Percentiles rank a stretch among this genome's conserved stretches.
Conservation (phyloP, 2,797 vertebrate species). For the Cheirogaleus major region DNA sequence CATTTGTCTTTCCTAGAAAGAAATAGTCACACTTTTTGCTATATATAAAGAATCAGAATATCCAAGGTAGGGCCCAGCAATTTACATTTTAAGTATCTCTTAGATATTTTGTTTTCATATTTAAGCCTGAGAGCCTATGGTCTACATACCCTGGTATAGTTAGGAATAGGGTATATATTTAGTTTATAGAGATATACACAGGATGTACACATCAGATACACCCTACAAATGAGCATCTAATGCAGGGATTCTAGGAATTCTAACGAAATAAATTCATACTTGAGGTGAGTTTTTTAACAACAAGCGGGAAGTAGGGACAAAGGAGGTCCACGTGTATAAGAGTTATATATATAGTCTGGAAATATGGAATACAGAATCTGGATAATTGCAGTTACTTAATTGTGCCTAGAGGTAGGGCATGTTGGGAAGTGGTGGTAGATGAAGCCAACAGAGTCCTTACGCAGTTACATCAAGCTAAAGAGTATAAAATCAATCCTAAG, state of each 20-base stretch:
- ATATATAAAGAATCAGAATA: neutral
- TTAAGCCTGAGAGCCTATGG: neutral
- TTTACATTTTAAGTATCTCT: neutral
- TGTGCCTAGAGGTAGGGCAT: neutral
- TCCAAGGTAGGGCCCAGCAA: neutral
- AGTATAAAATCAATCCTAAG: neutral
- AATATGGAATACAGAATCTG: neutral
- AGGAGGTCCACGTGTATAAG: neutral
- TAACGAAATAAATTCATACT: neutral
- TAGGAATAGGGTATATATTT: accelerated
- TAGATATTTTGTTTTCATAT: neutral
- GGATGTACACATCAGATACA: accelerated
- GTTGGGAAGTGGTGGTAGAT: neutral
- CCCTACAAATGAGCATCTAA: neutral
- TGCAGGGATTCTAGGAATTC: neutral
- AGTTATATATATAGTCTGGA: neutral
- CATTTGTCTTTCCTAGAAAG: neutral
- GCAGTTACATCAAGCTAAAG: neutral
- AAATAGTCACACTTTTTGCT: neutral
- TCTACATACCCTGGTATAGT: neutral
- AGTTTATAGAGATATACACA: neutral
- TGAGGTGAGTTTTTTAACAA: neutral
- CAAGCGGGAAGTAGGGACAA: neutral
- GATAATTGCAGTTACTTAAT: neutral
- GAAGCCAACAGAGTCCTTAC: neutral